A percentile compares a stretch with the other conserved stretches of the same genome.
Evolutionary conservation across 2,888 invertebrate species (phyloP).

Genomic region (Cylindroiulus punctatus): DNA sequence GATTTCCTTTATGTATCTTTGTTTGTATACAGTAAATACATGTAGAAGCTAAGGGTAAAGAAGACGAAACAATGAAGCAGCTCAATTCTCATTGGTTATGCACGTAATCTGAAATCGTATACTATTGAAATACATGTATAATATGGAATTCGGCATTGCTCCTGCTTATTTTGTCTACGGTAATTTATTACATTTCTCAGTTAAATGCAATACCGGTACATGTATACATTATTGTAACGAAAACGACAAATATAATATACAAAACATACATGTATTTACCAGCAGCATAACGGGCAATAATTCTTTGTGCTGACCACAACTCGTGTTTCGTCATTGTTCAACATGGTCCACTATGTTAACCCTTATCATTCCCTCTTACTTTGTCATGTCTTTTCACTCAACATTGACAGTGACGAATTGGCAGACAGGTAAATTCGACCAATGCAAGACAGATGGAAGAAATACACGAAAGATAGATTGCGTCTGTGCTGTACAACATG

Average conservation of each 20-base stretch:
- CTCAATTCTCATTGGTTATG: too few relatives aligned
- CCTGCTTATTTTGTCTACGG: too few relatives aligned
- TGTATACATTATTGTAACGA: too few relatives aligned
- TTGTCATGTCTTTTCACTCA: background rate
- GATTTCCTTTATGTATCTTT: background rate
- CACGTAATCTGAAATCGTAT: too few relatives aligned
- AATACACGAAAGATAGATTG: background rate
- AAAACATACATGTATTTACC: too few relatives aligned
- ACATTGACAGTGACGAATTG: background rate
- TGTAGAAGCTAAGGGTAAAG: background rate
- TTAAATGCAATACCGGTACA: too few relatives aligned
- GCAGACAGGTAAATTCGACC: background rate
- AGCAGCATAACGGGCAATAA: background rate
- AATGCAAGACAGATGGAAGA: background rate
- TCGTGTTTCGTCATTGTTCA: background rate
- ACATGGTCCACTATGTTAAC: background rate
- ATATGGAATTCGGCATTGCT: too few relatives aligned
- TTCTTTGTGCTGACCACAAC: background rate
- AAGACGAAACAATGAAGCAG: background rate
- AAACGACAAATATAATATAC: too few relatives aligned
- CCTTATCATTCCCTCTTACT: constrained; percentile 7
- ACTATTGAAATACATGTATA: too few relatives aligned
- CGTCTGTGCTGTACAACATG: background rate
- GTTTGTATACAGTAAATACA: background rate
- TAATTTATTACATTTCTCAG: too few relatives aligned